Evolutionary conservation across 2,797 vertebrate genomes (phyloP), one percentile per base, ranked within the genome.

Genomic region (Arnoldichthys spilopterus): DNA sequence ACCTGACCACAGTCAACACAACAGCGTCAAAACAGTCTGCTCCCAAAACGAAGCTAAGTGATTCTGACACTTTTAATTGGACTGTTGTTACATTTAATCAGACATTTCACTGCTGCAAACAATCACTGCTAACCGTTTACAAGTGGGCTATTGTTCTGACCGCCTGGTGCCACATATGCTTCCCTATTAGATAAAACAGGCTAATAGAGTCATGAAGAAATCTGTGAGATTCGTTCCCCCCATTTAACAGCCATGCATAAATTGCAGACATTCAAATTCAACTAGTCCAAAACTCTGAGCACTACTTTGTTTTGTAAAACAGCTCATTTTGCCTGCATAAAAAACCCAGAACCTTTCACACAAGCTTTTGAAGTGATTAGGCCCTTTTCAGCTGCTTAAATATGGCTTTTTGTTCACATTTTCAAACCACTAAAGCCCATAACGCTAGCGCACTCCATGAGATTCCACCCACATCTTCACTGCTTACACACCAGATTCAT

Each of bases 71-170:
- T 30, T 51, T 53, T 32, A 70, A 70, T 68, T 45, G 22, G 64
- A 18, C 64, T 68, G 22, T 12, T 40, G 62, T 49, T 49, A 47
- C 47, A 68, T 28, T 70, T 53, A 70, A 51, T 34, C 47, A 70
- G 47, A 53, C 28, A 70, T n/a, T 40, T 37, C n/a, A 22, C 62
- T 37, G 62, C 49, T 71, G 34, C 49, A 71, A 71, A 54, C 30
- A 15, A 54, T 54, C 49, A 70, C 28, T 30, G 8, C 11, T 28
- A 68, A 51, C 18, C 16, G 13, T 53, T 53, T 34, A 70, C 18
- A 54, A 70, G 18, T n/a, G 18, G 7, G 24, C 47, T n/a, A 28
- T 28, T 30, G 18, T 16, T 13, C 28, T 54, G 49, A 71, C 30
- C 30, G 22, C 51, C 68, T 54, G 30, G 22, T 53, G 47, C 26